Percentiles rank a stretch among this genome's conserved stretches.
phyloP scores from a whole-genome alignment of 2,888 invertebrate genomes.

The Noctua janthe region DNA sequence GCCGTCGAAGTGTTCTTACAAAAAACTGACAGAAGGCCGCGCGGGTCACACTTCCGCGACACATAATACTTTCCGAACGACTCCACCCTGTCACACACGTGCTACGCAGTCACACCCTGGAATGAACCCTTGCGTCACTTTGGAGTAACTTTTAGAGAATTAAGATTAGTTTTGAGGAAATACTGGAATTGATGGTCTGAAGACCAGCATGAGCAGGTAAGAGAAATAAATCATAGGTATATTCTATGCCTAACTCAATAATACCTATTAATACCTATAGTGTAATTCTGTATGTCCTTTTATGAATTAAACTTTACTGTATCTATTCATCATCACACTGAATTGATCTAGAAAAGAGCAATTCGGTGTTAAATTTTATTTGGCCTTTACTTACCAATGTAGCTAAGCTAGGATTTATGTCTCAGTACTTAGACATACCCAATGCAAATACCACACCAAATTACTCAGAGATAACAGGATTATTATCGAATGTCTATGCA shows the following conservation, averaged over 20 bases:
- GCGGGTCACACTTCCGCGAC: slow-evolving; percentile 83
- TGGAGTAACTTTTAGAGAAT: neutral
- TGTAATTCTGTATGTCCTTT: neutral
- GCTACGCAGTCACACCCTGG: slow-evolving; percentile 68
- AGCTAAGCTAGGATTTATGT: neutral
- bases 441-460: slow-evolving; percentile 31
- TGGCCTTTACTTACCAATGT: neutral
- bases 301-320: neutral
- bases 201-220: too few relatives aligned
- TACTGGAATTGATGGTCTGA: too few relatives aligned
- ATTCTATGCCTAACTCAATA: too few relatives aligned
- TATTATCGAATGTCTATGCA: neutral
- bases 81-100: slow-evolving; percentile 72
- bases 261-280: too few relatives aligned
- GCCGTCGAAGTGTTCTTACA: slow-evolving; percentile 71
- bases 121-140: slow-evolving; percentile 39
- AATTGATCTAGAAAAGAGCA: neutral
- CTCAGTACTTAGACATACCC: too few relatives aligned
- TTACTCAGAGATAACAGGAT: slow-evolving; percentile 19
- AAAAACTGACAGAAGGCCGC: slow-evolving; percentile 79
- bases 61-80: slow-evolving; percentile 73
- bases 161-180: neutral
- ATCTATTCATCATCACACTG: too few relatives aligned
- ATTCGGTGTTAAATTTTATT: too few relatives aligned
- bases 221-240: too few relatives aligned